Evolutionary conservation across 2,888 invertebrate species (phyloP), one percentile per base, ranked within the genome.

Genomic region (Sacculina carcini): DNA sequence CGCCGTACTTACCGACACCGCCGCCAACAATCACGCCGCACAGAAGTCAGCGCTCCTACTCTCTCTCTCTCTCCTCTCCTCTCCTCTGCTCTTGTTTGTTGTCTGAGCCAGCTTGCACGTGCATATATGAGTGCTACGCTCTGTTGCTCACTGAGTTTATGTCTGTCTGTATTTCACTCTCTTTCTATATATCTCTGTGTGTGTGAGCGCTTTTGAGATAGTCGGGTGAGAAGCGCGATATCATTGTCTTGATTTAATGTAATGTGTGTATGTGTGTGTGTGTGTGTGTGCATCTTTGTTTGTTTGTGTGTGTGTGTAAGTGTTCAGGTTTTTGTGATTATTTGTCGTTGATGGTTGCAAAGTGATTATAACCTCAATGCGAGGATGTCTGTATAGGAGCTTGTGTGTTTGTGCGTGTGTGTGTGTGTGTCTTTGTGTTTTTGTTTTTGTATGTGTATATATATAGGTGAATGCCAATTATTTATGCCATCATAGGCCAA

Each of bases 1-100:
- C 53, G 44, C 55, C 40, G 47, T 36, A 50, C 29, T 46, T 49
- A n/a, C 51, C 52, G 51, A 58, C 28, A 38, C 53, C 51, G 23
- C 52, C 54, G 14, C 50, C 50, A 10, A 14, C 51, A 10, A 29
- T 38, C 21, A 48, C 52, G 40, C 36, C 19, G 21, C 49, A 2
- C 26, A 48, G 48, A 46, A 52, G 36, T 36, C 38, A 26, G 16
- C 42, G 31, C 51, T 40, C 36, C 40, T 52, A 28, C 19, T 44
- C 40, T 36, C 28, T 12, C 53, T 32, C 34, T 16, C 5, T 14
- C 34, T 3, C n/a, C 34, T 5, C 34, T 16, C 5, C n/a, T 36
- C 34, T 36, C 34, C 34, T 36, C 14, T n/a, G n/a, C n/a, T n/a
- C n/a, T n/a, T n/a, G n/a, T n/a, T n/a, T n/a, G n/a, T n/a, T n/a